phyloP scores from a whole-genome alignment of 2,113 vertebrate genomes.

The Neopipo cinnamomea region DNA sequence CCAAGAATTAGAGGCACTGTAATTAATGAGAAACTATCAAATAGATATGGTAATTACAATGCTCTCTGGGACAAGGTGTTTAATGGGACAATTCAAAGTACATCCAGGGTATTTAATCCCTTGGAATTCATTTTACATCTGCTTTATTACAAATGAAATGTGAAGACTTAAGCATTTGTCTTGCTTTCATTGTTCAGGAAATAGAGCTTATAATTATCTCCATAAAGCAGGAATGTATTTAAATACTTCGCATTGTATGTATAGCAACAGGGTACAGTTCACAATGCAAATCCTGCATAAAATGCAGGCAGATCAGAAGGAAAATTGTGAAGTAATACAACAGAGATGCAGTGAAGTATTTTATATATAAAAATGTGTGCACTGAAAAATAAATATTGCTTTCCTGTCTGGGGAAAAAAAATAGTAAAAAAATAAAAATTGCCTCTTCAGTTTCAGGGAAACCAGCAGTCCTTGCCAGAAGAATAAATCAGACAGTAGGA shows the following conservation, averaged over 20 bases:
- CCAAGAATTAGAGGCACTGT: not conserved
- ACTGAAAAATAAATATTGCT: not conserved
- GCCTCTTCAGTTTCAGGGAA: slow-evolving; percentile 31
- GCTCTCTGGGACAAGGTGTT: slow-evolving; percentile 29
- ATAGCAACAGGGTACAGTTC: slow-evolving; percentile 2
- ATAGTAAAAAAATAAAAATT: not conserved
- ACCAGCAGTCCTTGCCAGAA: slow-evolving; percentile 28
- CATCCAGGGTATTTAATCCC: slow-evolving; percentile 37
- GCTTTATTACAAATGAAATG: slow-evolving; percentile 42
- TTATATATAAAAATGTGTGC: not conserved
- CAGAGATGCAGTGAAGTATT: not conserved
- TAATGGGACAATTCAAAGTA: slow-evolving; percentile 55
- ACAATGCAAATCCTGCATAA: slow-evolving; percentile 21
- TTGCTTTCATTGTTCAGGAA: slow-evolving; percentile 57
- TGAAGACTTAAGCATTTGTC: not conserved
- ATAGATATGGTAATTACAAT: slow-evolving; percentile 18
- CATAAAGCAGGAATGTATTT: slow-evolving; percentile 34
- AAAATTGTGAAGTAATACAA: not conserved
- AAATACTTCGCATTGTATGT: slow-evolving; percentile 23
- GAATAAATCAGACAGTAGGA: slow-evolving; percentile 65
- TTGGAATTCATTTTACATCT: slow-evolving; percentile 47
- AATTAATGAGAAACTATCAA: slow-evolving; percentile 36
- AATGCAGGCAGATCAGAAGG: not conserved
- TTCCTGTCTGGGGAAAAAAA: not conserved
- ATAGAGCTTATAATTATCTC: slow-evolving; percentile 59